Base-by-base conservation (phyloP, 2,113 vertebrate genomes). In the Malaclemys terrapin region DNA sequence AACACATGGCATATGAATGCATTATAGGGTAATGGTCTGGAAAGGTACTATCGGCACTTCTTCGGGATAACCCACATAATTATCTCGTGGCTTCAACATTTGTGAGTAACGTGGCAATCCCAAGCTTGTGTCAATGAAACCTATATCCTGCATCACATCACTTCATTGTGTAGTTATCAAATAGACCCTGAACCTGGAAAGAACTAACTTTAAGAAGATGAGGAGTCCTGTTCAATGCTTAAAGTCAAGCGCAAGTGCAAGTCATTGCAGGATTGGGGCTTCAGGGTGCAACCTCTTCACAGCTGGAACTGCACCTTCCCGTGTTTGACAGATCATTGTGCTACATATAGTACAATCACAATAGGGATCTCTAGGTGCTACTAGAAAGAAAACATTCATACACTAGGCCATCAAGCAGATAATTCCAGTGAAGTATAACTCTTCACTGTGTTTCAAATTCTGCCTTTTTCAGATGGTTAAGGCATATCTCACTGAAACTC, bases 291-390 rank as follows among this genome's bases (percentile, higher is more conserved):
- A 93, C 62, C 31, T 89, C 9, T 62, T 87, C 52, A 84, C 72
- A 19, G 83, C 4, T 86, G 87, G 19, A 95, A 38, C 72, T 24
- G 72, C 95, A 96, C 94, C 90, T 93, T 95, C 96, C 49, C 38
- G 69, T 80, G 72, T n/a, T 89, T 84, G 94, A 59, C 27, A 27
- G 20, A 59, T 59, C 57, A 29, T 29, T 59, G 22, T 5, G 27
- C 57, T 59, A 59, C 27, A 59, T 25, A 59, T 59, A 29, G 57
- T 59, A 29, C 94, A 89, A 89, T 95, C 93, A 95, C 72, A 96
- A 81, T 83, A 89, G 42, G 93, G 85, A 87, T 88, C 79, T 97
- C 92, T 93, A 94, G 89, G 95, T 95, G 88, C 89, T n/a, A 93
- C 93, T 13, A 87, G 29, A 89, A 75, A 57, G 72, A 95, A 96